Evolutionary conservation across 1,140 invertebrate species (phyloP).

Genomic region (Bicyclus anynana): DNA sequence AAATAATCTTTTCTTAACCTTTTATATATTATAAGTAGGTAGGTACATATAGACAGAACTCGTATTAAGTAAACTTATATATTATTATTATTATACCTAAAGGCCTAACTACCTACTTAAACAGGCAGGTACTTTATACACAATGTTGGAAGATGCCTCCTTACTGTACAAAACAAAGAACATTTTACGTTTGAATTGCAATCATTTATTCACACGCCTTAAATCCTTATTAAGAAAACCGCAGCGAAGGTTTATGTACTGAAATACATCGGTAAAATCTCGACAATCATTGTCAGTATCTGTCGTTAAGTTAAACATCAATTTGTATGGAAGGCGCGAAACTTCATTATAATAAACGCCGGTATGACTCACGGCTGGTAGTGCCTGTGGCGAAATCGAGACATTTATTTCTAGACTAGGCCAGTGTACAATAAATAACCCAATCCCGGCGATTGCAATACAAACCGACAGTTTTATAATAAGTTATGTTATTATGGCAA

Average conservation of each 20-base stretch:
- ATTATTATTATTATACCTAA: too few relatives aligned
- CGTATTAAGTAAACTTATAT: too few relatives aligned
- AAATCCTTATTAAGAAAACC: slow-evolving; percentile 20
- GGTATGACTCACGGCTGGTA: slow-evolving; percentile 42
- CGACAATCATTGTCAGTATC: slow-evolving; percentile 24
- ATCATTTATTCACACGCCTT: slow-evolving; percentile 4
- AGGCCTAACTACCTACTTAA: neutral
- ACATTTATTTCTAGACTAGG: slow-evolving; percentile 58
- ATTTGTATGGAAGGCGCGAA: slow-evolving; percentile 35
- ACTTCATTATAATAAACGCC: slow-evolving; percentile 41
- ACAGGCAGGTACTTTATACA: too few relatives aligned
- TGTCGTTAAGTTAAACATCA: slow-evolving; percentile 29
- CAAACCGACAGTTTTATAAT: slow-evolving; percentile 53
- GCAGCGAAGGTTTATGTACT: slow-evolving; percentile 14
- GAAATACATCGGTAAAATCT: slow-evolving; percentile 26
- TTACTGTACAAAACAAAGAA: too few relatives aligned
- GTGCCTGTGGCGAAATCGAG: slow-evolving; percentile 49
- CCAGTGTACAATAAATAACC: slow-evolving; percentile 53
- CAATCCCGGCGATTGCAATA: slow-evolving; percentile 42
- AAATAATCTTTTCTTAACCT: too few relatives aligned
- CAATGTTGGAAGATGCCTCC: too few relatives aligned
- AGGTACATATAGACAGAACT: too few relatives aligned
- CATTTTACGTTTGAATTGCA: slow-evolving; percentile 4
- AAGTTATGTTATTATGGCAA: slow-evolving; percentile 32
- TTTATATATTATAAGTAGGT: too few relatives aligned